phyloP scores from a whole-genome alignment of 1,140 invertebrate genomes.

The Lucilia sericata region DNA sequence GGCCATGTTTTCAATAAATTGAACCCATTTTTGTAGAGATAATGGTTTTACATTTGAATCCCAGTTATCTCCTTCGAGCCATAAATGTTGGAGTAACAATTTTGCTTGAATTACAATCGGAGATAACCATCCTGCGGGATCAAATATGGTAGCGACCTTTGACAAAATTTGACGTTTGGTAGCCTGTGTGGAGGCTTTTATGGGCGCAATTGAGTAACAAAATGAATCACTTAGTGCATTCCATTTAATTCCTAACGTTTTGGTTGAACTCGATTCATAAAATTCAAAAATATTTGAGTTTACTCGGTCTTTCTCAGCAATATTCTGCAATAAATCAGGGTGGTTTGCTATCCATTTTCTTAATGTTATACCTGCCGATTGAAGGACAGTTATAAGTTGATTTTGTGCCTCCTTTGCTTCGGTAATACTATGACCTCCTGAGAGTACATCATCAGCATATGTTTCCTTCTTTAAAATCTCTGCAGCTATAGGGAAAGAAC shows the following conservation, averaged over 20 bases:
- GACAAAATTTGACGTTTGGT: not conserved
- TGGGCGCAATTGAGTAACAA: not conserved
- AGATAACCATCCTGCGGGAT: constrained; percentile 12
- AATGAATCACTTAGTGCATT: constrained; percentile 19
- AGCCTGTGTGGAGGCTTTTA: not conserved
- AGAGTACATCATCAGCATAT: constrained; percentile 35
- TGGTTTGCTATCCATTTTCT: constrained; percentile 6
- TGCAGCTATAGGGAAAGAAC: not conserved
- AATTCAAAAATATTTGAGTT: not conserved
- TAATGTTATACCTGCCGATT: constrained; percentile 25
- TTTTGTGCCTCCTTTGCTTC: not conserved
- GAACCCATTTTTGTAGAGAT: not conserved
- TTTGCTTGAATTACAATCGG: constrained; percentile 25
- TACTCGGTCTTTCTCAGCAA: not conserved
- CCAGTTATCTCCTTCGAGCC: not conserved
- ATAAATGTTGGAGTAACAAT: constrained; percentile 31
- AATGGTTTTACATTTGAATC: not conserved
- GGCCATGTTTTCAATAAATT: not conserved
- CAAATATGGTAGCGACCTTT: not conserved
- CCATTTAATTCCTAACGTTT: constrained; percentile 21
- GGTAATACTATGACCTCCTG: not conserved
- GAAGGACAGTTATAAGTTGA: not conserved
- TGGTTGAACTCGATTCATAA: constrained; percentile 21
- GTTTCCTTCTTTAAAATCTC: not conserved
- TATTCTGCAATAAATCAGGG: not conserved